Evolutionary conservation across 1,140 invertebrate genomes (phyloP).

Genomic region (Antheraea pernyi): DNA sequence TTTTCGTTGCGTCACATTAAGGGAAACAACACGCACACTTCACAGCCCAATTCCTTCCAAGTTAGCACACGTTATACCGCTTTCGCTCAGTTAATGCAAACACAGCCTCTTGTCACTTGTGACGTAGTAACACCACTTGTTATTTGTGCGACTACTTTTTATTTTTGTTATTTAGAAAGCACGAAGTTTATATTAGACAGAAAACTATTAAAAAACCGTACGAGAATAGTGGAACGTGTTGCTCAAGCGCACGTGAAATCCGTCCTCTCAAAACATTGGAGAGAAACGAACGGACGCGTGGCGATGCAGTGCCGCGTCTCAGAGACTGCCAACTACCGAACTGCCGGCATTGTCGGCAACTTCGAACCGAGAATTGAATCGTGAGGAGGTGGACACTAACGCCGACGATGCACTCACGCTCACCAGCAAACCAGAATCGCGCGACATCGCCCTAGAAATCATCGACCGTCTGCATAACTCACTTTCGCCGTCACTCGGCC

Average conservation of each 20-base stretch:
- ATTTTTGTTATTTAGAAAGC: constrained; percentile 11
- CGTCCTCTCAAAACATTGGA: constrained; percentile 6
- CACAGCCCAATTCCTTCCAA: constrained; percentile 49
- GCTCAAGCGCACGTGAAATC: constrained; percentile 29
- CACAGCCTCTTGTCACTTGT: constrained; percentile 40
- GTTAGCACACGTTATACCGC: constrained; percentile 53
- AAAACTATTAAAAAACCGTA: neutral
- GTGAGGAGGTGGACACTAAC: constrained; percentile 10
- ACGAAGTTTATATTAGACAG: constrained; percentile 5
- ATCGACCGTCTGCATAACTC: constrained; percentile 38
- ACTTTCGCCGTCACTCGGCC: constrained; percentile 52
- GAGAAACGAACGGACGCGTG: constrained; percentile 32
- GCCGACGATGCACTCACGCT: constrained; percentile 22
- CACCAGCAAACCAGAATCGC: constrained; percentile 27
- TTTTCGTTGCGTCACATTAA: constrained; percentile 67
- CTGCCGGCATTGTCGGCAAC: constrained; percentile 23
- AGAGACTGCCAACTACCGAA: constrained; percentile 21
- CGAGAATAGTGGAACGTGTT: constrained; percentile 13
- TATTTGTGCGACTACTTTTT: constrained; percentile 5
- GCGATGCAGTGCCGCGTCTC: constrained; percentile 40
- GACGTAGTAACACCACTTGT: constrained; percentile 21
- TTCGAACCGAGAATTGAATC: constrained; percentile 14
- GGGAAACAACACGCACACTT: constrained; percentile 48
- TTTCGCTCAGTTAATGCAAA: constrained; percentile 66
- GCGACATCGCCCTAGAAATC: constrained; percentile 52